Evolutionary conservation across 2,113 vertebrate species (phyloP).

Genomic region (Scolopax mira): DNA sequence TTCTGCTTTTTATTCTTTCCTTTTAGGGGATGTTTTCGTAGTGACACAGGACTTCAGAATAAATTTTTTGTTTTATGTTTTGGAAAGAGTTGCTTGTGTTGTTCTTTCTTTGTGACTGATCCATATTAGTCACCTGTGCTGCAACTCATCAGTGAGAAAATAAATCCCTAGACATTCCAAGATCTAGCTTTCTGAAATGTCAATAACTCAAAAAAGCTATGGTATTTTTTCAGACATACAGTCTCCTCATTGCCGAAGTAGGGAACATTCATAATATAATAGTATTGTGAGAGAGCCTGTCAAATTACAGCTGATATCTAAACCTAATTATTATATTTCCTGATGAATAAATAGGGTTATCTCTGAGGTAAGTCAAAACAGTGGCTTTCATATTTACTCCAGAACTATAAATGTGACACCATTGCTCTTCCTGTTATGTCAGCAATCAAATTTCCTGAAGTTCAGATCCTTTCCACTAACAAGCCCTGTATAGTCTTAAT

Average conservation of each 20-base stretch:
- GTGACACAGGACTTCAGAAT: neutral
- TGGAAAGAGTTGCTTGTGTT: neutral
- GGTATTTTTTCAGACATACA: neutral
- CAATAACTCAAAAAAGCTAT: neutral
- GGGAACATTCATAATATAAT: neutral
- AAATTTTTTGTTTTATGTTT: neutral
- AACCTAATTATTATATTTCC: neutral
- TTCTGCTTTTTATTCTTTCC: neutral
- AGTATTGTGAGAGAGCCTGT: neutral
- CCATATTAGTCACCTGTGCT: neutral
- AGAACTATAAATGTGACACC: neutral
- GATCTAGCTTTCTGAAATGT: neutral
- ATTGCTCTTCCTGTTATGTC: neutral
- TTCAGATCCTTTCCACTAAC: neutral
- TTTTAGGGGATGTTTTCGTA: neutral
- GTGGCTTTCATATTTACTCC: neutral
- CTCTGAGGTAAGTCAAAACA: neutral
- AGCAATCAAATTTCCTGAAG: neutral
- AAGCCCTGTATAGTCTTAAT: neutral
- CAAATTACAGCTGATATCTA: neutral
- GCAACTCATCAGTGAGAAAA: neutral
- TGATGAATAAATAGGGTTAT: neutral
- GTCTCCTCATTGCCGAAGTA: neutral
- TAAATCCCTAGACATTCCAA: neutral
- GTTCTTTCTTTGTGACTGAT: neutral